Evolutionary conservation across 2,888 invertebrate species (phyloP), one percentile per base, ranked within the genome.

Genomic region (Mythimna ferrago): DNA sequence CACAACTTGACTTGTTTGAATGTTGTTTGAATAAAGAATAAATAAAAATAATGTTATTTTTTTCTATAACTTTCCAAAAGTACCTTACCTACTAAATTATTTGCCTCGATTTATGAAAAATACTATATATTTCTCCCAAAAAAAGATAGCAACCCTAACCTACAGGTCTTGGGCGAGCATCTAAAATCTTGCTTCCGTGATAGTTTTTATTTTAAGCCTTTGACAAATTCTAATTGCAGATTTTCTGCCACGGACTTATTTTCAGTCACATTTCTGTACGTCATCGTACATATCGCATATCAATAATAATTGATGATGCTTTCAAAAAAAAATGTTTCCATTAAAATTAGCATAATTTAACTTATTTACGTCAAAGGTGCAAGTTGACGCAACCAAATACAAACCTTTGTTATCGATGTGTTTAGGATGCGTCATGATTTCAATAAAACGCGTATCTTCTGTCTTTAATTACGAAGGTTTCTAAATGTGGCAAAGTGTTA

Each of bases 361-460:
- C 16, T 64, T 54, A 64, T 61, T 76, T 77, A 71, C 82, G 78
- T 67, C 71, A 71, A 71, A 81, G 64, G 48, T 81, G 61, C 61
- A 67, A 26, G 32, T 62, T 72, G 82, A 67, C 76, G 68, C 48
- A 56, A 76, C 26, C 7, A 21, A 19, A 67, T 26, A 53, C 61
- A 58, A 35, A 48, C 32, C 21, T 62, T 41, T 76, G 57, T 57
- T 54, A 54, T 76, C 41, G 48, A 41, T 53, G 35, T 48, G 61
- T 75, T 64, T 54, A n/a, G 32, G 41, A 19, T 61, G 70, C 57
- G 41, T 65, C 32, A 54, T 61, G 16, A 19, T 26, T 7, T 10
- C 35, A 57, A 32, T 48, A 65, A 75, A 63, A 48, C 16, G 32
- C 57, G 65, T 68, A 44, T 41, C 57, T 53, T 44, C 14, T 5